These are phyloP conservation scores for Pemphredon lugubris DNA, from an alignment of 2,888 invertebrate genomes.

Conservation along the genomic window DNA sequence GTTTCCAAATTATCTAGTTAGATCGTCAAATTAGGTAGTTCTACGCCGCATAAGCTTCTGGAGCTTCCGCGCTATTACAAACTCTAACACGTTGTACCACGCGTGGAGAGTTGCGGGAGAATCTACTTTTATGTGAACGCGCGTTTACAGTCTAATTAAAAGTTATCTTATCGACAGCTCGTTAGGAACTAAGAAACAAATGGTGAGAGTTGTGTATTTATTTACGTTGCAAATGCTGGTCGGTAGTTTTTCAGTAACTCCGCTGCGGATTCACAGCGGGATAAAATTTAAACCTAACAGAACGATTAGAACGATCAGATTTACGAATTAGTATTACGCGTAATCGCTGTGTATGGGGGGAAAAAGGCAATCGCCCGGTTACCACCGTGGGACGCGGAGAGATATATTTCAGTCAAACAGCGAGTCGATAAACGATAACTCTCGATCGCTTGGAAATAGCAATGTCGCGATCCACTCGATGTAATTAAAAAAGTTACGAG, in stretches of 20 bases:
- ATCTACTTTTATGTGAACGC: slow-evolving; percentile 1
- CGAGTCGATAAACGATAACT: slow-evolving; percentile 12
- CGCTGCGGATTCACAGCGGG: too few relatives aligned
- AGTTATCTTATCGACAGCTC: neutral
- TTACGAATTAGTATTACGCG: too few relatives aligned
- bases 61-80: slow-evolving; percentile 23
- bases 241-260: too few relatives aligned
- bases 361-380: neutral
- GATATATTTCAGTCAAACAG: slow-evolving; percentile 6
- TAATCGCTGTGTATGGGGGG: too few relatives aligned
- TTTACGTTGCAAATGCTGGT: too few relatives aligned
- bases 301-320: too few relatives aligned
- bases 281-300: too few relatives aligned
- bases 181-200: neutral
- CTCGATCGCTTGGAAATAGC: neutral
- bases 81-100: slow-evolving; percentile 25
- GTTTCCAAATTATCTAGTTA: slow-evolving; percentile 34
- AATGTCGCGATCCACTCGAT: slow-evolving; percentile 4
- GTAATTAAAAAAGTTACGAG: slow-evolving; percentile 19
- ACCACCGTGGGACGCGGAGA: neutral
- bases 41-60: slow-evolving; percentile 22
- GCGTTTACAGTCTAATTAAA: neutral
- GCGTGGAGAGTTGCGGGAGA: slow-evolving; percentile 1
- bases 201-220: neutral
- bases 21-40: slow-evolving; percentile 42